Evolutionary conservation across 2,888 invertebrate genomes (phyloP), one percentile per base, ranked within the genome.

Genomic region (Adela reaumurella): DNA sequence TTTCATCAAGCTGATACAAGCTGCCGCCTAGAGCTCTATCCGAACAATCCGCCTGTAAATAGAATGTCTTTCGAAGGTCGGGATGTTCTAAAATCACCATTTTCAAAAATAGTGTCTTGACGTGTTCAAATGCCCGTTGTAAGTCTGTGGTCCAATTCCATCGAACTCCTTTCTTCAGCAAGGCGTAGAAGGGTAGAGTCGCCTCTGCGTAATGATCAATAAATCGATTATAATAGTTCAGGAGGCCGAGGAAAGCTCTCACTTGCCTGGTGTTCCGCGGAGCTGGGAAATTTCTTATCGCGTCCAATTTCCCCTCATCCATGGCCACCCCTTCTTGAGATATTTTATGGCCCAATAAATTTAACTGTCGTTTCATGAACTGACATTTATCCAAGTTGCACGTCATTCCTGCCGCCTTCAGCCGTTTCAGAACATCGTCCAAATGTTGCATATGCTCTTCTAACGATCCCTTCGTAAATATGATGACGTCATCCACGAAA

Each of bases 181-280:
- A 14, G 8, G 6, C n/a, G 35, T 14, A 35, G 11, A 35, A 11
- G 3, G 35, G 35, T 14, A 14, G 4, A 8, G 35, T 35, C 3
- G 4, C 35, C 3, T 35, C 11, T 3, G 11, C 35, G 14, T 35
- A 35, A 3, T 11, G 4, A 14, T 14, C 3, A 14, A 35, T 14
- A 35, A 35, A 35, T 3, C 35, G 35, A 14, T 14, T 8, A 14
- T 35, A 35, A 35, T 8, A 35, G n/a, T 35, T 35, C 3, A 8
- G 14, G 3, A 35, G 14, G 14, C 35, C 35, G 11, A 35, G 14
- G n/a, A 35, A 35, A 11, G 6, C 14, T 3, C 35, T 8, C n/a
- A 35, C 11, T 3, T 62, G 52, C 49, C 53, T 58, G 19, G 54
- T 29, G 19, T 58, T 62, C 35, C 46, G 45, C 1, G 62, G 61